phyloP scores from a whole-genome alignment of 2,797 vertebrate species.

The Hydrocynus forskahlii region DNA sequence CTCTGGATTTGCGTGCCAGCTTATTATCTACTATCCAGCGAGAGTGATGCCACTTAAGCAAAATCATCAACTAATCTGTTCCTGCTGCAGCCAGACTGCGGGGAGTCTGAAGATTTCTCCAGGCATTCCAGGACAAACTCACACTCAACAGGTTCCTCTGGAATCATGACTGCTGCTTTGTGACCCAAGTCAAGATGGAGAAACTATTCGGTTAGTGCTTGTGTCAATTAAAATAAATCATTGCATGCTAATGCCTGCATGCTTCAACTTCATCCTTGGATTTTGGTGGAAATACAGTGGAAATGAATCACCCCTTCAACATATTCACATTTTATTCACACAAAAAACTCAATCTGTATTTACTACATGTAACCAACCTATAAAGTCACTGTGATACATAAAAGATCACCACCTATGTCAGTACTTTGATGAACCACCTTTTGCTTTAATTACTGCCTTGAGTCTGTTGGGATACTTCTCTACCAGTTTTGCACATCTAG shows the following conservation, averaged over 20 bases:
- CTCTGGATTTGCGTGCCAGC: neutral
- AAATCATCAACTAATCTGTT: conserved; percentile 9
- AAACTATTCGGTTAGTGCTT: neutral
- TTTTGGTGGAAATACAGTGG: neutral
- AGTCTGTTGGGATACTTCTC: too few relatives aligned
- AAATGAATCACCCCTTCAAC: too few relatives aligned
- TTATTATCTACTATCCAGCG: conserved; percentile 1
- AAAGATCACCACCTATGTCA: too few relatives aligned
- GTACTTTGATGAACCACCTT: too few relatives aligned
- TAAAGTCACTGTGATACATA: too few relatives aligned
- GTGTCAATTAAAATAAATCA: neutral
- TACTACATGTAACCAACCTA: too few relatives aligned
- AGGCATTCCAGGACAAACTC: neutral
- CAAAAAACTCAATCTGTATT: too few relatives aligned
- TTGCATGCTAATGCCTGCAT: neutral
- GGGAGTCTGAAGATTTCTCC: neutral
- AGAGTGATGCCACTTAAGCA: neutral
- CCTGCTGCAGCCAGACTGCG: neutral
- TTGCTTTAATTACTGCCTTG: too few relatives aligned
- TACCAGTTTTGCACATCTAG: too few relatives aligned
- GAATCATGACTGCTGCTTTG: neutral
- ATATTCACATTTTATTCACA: too few relatives aligned
- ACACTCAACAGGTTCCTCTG: neutral
- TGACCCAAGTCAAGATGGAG: neutral
- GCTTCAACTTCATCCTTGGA: neutral